Conservation (phyloP, 2,113 vertebrate genomes). For the Climacteris rufus region DNA sequence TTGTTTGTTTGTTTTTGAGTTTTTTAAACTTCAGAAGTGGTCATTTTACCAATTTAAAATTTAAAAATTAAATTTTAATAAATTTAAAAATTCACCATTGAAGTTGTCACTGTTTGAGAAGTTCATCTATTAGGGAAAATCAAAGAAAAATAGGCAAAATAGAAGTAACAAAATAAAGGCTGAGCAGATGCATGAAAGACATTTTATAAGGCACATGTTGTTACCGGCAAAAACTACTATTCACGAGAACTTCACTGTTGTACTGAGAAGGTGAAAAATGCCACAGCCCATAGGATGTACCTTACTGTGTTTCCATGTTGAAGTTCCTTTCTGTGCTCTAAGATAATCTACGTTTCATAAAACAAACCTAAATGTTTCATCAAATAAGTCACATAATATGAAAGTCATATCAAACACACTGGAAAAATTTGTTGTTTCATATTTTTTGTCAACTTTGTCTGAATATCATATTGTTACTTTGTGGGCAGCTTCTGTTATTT, state of each 20-base stretch:
- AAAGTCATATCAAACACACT: not conserved
- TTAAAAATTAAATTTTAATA: too few species aligned
- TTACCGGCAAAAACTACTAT: not conserved
- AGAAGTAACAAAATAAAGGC: not conserved
- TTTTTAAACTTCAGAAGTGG: not conserved
- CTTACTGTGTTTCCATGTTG: not conserved
- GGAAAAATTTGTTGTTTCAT: not conserved
- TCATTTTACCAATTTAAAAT: not conserved
- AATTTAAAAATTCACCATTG: not conserved
- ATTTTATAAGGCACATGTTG: not conserved
- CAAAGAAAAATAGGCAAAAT: not conserved
- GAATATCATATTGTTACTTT: not conserved
- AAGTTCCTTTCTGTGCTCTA: not conserved
- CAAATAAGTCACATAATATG: not conserved
- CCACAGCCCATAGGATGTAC: not conserved
- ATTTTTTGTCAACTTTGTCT: not conserved
- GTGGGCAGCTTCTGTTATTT: not conserved
- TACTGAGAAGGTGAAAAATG: not conserved
- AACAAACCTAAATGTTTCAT: not conserved
- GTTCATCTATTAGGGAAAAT: not conserved
- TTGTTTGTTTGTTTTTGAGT: too few species aligned
- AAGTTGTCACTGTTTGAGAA: not conserved
- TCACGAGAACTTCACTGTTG: not conserved
- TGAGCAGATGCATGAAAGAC: not conserved
- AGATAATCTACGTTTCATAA: not conserved